phyloP scores from a whole-genome alignment of 1,140 invertebrate species.

The Procambarus virginalis region DNA sequence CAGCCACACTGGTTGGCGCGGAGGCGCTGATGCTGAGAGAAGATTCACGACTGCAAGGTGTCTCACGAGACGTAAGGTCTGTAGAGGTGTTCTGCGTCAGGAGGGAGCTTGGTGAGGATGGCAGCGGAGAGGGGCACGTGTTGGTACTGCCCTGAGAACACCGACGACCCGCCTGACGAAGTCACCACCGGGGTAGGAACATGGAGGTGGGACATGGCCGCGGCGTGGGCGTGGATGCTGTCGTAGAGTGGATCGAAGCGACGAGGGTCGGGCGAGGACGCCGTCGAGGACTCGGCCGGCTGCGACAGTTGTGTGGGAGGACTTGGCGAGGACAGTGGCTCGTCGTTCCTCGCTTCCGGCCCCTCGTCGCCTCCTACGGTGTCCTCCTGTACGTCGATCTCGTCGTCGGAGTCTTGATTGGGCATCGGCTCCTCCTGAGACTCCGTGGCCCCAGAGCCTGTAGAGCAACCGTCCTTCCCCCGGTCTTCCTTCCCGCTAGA shows the following conservation, averaged over 20 bases:
- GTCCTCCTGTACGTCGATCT: slow-evolving; percentile 67
- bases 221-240: slow-evolving; percentile 22
- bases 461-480: not conserved
- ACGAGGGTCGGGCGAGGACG: slow-evolving; percentile 55
- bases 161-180: slow-evolving; percentile 47
- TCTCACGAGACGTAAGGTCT: slow-evolving; percentile 64
- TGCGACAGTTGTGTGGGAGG: not conserved
- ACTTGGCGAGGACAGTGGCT: slow-evolving; percentile 28
- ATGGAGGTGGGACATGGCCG: not conserved
- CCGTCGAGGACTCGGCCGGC: slow-evolving; percentile 22
- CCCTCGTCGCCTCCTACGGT: slow-evolving; percentile 23
- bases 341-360: slow-evolving; percentile 23
- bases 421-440: slow-evolving; percentile 44
- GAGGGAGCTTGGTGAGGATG: slow-evolving; percentile 61
- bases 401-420: slow-evolving; percentile 49
- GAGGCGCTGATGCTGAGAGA: not conserved
- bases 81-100: slow-evolving; percentile 63
- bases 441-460: slow-evolving; percentile 19
- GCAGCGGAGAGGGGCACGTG: slow-evolving; percentile 61
- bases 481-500: slow-evolving; percentile 32
- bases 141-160: slow-evolving; percentile 56
- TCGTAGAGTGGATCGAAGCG: slow-evolving; percentile 42
- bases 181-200: slow-evolving; percentile 40
- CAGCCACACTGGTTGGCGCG: not conserved
- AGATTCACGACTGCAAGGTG: not conserved